Base-by-base conservation (phyloP, 2,888 invertebrate genomes). In the Steinernema hermaphroditum region DNA sequence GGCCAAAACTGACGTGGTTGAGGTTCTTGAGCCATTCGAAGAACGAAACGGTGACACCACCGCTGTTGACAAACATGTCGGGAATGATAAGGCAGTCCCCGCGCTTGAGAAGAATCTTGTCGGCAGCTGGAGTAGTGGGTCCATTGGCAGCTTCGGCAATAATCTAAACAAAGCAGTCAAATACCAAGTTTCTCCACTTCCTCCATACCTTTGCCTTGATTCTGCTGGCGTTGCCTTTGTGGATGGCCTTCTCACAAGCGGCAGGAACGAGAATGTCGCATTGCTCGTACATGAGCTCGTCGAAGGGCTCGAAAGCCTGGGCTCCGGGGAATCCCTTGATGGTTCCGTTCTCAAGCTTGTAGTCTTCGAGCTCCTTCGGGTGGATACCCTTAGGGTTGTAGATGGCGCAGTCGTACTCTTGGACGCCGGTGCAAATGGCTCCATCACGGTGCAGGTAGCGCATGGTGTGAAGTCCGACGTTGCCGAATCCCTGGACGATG, bases 1-100 rank as follows among this genome's bases (percentile, higher is more conserved):
- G 91, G 74, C 96, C 96, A 87, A 94, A 97, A 0, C 95, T 94
- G 16, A 97, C 96, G 87, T 97, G 96, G 89, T 96, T 96, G 72
- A 97, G 90, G 89, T 97, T 96, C 89, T 97, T 97, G 83, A 97
- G 90, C 93, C 96, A 96, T 88, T 97, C 96, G 89, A 97, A 97
- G 90, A 95, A 97, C 70, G 96, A 96, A 16, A 96, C 96, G 54
- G 96, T 96, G 62, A 97, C 96, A 91, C 96, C 96, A 85, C 96
- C 96, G 77, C 89, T 89, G 83, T 89, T 89, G 73, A 89, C 85
- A 82, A 88, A 43, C 86, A 94, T 88, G 88, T 94, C 94, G 24
- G 96, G 96, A 86, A 96, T 93, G 72, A 96, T 92, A 32, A 97
- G 90, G 81, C 95, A 91, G 87, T 94, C 94, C 73, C 86, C 85